Conservation (phyloP, 2,888 invertebrate species). For the Tillus elongatus region DNA sequence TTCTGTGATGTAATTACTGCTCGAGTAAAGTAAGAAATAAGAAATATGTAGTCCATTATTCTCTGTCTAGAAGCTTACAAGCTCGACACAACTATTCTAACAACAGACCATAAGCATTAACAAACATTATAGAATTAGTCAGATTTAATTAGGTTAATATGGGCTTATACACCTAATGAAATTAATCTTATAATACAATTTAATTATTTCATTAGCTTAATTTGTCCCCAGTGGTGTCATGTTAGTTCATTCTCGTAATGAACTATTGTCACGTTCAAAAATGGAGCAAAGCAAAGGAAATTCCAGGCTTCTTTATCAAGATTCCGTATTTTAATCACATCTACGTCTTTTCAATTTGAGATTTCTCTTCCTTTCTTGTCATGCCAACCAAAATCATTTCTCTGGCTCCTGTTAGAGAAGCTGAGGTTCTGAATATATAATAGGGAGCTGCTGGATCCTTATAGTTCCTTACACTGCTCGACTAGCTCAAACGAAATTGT, state of each 20-base stretch:
- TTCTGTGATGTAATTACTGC: too few relatives aligned
- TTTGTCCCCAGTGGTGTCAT: not conserved
- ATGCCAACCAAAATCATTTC: too few relatives aligned
- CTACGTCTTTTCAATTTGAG: conserved; percentile 22
- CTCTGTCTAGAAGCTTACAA: too few relatives aligned
- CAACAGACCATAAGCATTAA: too few relatives aligned
- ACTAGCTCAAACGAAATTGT: too few relatives aligned
- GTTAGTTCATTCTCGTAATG: conserved; percentile 5
- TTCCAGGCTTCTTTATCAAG: conserved; percentile 11
- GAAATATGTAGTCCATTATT: too few relatives aligned
- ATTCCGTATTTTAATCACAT: conserved; percentile 25
- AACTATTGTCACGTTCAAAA: conserved; percentile 3
- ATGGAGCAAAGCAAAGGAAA: not conserved
- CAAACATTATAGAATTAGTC: conserved; percentile 1
- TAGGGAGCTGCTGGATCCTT: too few relatives aligned
- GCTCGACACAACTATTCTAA: too few relatives aligned
- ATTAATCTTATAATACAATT: conserved; percentile 5
- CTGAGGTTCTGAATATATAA: too few relatives aligned
- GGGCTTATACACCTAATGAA: conserved; percentile 3
- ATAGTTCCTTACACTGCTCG: too few relatives aligned
- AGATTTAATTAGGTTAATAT: conserved; percentile 6
- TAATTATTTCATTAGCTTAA: conserved; percentile 6
- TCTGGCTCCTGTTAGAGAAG: too few relatives aligned
- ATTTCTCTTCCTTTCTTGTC: conserved; percentile 18
- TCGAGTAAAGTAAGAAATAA: too few relatives aligned